Conservation (phyloP, 1,140 invertebrate species). For the Zaprionus gabonicus region DNA sequence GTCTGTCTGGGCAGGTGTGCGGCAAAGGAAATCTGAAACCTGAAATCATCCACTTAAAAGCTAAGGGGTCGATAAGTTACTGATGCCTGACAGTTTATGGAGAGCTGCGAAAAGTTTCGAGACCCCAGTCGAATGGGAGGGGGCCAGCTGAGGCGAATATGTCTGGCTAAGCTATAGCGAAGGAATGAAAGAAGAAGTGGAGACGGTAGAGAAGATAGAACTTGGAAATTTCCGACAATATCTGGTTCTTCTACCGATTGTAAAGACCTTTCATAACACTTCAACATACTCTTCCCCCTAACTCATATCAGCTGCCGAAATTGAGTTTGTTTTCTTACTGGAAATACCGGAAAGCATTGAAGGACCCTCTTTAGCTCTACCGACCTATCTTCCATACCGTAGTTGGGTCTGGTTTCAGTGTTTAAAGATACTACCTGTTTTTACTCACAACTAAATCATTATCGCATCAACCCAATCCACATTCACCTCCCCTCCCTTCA, state of each 20-base stretch:
- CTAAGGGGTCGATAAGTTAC: slow-evolving; percentile 82
- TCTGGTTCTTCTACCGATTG: no score
- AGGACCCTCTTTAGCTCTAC: no score
- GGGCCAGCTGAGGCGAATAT: not conserved
- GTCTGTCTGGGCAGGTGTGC: slow-evolving; percentile 39
- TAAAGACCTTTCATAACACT: no score
- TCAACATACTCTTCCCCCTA: no score
- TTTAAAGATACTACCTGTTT: not conserved
- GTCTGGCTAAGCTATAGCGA: not conserved
- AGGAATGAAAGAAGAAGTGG: not conserved
- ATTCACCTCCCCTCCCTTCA: not conserved
- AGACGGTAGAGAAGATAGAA: not conserved
- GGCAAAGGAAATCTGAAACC: slow-evolving; percentile 67
- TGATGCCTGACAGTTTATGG: slow-evolving; percentile 80
- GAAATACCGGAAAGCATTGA: no score
- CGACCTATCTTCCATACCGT: not conserved
- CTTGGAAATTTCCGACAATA: no score
- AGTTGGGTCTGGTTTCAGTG: not conserved
- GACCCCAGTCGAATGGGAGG: not conserved
- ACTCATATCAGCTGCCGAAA: no score
- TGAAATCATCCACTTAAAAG: slow-evolving; percentile 82
- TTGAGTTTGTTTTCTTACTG: no score
- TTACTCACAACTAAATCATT: not conserved
- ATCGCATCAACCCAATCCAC: not conserved
- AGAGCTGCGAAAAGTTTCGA: slow-evolving; percentile 41